Evolutionary conservation across 2,797 vertebrate genomes (phyloP), one percentile per base, ranked within the genome.

Genomic region (Ammospiza maritima): DNA sequence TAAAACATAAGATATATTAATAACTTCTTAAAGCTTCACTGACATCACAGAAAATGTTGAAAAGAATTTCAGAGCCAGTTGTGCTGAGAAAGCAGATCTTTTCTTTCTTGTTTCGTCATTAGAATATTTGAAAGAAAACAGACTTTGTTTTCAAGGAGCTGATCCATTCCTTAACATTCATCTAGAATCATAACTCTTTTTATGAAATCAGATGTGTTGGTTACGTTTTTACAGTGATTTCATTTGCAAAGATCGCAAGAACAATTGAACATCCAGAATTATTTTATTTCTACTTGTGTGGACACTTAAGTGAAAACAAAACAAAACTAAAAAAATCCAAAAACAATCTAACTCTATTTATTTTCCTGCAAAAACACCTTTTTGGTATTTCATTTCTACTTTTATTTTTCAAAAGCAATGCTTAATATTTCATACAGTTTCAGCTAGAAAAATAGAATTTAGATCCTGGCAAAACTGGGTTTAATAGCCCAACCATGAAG

Each of bases 81-180:
- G 30, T 76, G 70, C 80, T 81, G 40, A 72, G 48, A 86, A 84
- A 82, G 73, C 44, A 86, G 60, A 30, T 73, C 7, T 93, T 77
- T 80, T 84, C 26, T 80, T 88, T 56, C 47, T 53, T 71, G 32
- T 64, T 91, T 88, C 75, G 30, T 72, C 45, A 86, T 45, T 56
- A 76, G 44, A 94, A 48, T 60, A 94, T 71, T 56, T 81, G 66
- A 91, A 81, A 89, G 65, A 70, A 88, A 93, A 82, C 12, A 48
- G 30, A 51, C 22, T 80, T 74, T 70, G n/a, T 69, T 91, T 81
- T 45, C 62, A 75, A 88, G 57, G 57, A 66, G 22, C 6, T 76
- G 21, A 95, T 89, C 32, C 23, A 57, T 22, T 81, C 44, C 19
- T 67, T 64, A 92, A 32, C 9, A 42, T 36, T 70, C 26, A 88